Conservation (phyloP, 2,797 vertebrate species). For the Nasua narica region DNA sequence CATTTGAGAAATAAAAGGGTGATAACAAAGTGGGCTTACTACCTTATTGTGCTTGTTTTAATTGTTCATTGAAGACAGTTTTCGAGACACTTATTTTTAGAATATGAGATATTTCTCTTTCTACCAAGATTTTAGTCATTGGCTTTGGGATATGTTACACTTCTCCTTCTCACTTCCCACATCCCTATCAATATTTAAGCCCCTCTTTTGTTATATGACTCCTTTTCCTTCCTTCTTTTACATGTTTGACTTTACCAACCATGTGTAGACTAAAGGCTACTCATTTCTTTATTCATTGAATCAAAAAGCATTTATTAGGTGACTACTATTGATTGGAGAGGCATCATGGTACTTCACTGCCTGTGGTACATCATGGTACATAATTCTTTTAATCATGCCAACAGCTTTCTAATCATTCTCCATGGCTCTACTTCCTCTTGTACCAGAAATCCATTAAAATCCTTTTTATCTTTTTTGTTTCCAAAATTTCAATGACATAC, state of each 20-base stretch:
- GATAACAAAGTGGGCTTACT: not conserved
- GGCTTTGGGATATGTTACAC: not conserved
- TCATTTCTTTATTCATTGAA: not conserved
- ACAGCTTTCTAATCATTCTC: not conserved
- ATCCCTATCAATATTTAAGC: not conserved
- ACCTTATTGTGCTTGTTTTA: not conserved
- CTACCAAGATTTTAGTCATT: not conserved
- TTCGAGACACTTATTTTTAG: not conserved
- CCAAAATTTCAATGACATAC: not conserved
- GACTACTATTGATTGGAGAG: not conserved
- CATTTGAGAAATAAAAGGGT: not conserved
- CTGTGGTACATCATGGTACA: not conserved
- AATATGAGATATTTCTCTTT: not conserved
- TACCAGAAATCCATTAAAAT: not conserved
- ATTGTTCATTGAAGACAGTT: not conserved
- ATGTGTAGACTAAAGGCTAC: not conserved
- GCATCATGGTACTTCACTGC: not conserved
- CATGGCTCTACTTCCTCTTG: not conserved
- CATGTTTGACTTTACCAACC: not conserved
- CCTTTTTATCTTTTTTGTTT: not conserved
- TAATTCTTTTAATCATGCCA: not conserved
- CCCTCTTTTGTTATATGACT: not conserved
- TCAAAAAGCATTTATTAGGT: not conserved
- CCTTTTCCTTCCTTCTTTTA: not conserved
- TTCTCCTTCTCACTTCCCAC: not conserved